Base-by-base conservation (phyloP, 2,888 invertebrate genomes). In the Rutpela maculata region DNA sequence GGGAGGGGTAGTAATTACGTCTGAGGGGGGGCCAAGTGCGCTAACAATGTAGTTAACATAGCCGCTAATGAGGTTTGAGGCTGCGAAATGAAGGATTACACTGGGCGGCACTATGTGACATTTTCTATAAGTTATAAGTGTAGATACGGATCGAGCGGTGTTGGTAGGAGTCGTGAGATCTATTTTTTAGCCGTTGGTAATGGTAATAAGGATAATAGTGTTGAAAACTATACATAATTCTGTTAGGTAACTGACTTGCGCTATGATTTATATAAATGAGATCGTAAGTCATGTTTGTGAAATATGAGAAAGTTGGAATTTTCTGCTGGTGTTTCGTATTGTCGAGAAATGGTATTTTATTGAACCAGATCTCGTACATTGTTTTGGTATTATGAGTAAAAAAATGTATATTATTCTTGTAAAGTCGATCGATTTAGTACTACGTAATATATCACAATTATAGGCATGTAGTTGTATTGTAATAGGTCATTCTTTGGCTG, bases 11-110 rank as follows among this genome's bases (percentile, higher is more conserved):
- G 86, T 88, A 88, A 87, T 88, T 88, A 88, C 88, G 83, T 77
- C 81, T 78, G 84, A 84, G 86, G 86, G 84, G 82, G 77, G 80
- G 80, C 74, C 87, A 87, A 87, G 87, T 87, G 88, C 88, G 88
- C 88, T 88, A 88, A 88, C 88, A 87, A 87, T 87, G 87, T 87
- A 87, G 86, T 88, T 88, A 88, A 88, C 88, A 88, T 88, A 86
- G 86, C 86, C 83, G 83, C 85, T 88, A 87, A 88, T 88, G 87
- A 88, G 84, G 78, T 79, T 76, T 78, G 75, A 75, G 72, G 72
- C 75, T 68, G 74, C 77, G 78, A 78, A 79, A 78, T 79, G 82
- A 82, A 77, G 74, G 81, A 83, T 81, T 79, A 77, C 75, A 68
- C 75, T 77, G 77, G 79, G 80, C 78, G 79, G 82, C 68, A 72